Base-by-base conservation (phyloP, 2,113 vertebrate genomes). In the Mormyrus iriodes region DNA sequence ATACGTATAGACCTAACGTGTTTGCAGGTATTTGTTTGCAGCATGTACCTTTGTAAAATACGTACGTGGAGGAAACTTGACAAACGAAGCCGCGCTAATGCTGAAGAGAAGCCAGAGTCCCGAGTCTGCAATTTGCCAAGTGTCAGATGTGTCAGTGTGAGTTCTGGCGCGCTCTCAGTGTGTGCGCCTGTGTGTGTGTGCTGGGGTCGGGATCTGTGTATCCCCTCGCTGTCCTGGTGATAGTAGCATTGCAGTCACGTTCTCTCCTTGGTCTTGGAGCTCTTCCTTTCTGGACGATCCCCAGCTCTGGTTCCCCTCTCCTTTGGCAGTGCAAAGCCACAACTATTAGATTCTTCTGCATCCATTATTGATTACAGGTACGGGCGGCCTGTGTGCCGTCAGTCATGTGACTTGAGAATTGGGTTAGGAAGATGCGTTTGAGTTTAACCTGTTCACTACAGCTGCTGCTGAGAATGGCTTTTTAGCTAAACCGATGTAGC, bases 281-380 rank as follows among this genome's bases (percentile, higher is more conserved):
- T 86, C 13, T 53, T 48, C 85, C 85, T 35, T 31, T 31, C 31
- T 21, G n/a, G 15, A 39, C 31, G 13, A 85, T 85, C 83, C 31
- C 21, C 24, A 4, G 85, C 10, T 53, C 31, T 39, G 51, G n/a
- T 35, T 19, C 31, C 24, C 8, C 44, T 12, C 19, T 35, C n/a
- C 17, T 42, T 53, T 86, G 49, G 49, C 27, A 53, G 27, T 35
- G 27, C 15, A 55, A 52, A 31, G 12, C 27, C 15, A 15, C 27
- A n/a, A 51, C 51, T 86, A 35, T 86, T 86, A 53, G 19, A 79
- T 53, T 61, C 86, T 65, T n/a, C 55, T 24, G 39, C 86, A 87
- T 46, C 42, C 86, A 87, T 87, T 58, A 61, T 44, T 65, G 49
- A 87, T 87, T 65, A 87, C 52, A 65, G 51, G 51, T 58, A 65